Base-by-base conservation (phyloP, 2,888 invertebrate genomes). In the Lymantria dispar region DNA sequence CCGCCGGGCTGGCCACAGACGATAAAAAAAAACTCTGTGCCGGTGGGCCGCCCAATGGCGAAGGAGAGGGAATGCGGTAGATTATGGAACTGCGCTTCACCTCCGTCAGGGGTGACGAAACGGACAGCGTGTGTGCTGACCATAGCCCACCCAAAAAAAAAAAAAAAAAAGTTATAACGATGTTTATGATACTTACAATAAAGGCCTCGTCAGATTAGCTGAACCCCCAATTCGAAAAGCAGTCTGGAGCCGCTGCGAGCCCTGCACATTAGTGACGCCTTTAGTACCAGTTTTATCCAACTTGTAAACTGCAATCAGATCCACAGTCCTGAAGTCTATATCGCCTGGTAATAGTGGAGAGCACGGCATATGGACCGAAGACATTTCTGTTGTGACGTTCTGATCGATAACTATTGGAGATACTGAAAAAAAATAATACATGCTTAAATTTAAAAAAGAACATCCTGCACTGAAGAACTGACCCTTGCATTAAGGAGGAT, bases 271-370 rank as follows among this genome's bases (percentile, higher is more conserved):
- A 8, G 92, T 93, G 0, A 97, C 93, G 0, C 95, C 95, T 0
- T 93, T 93, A 38, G 94, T 92, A 56, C 92, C 92, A 0, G 93
- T 87, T 51, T 92, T 92, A 75, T 96, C 96, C 67, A 96, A 80
- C 43, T 93, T 92, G 80, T 95, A 96, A 59, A 95, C 94, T 11
- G 95, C 94, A 56, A 97, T 96, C 54, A 97, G 94, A 78, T 97
- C 97, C 68, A 95, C 95, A 0, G 95, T 95, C 74, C 95, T 95
- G 42, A 96, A 91, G 83, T 97, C 96, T 52, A 96, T 94, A 70
- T 96, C 95, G 7, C 95, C 95, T 0, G 94, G 93, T 56, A 92
- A 62, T 1, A 75, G 60, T 0, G 81, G 62, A 0, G 80, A 84
- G 54, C 90, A 91, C 3, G 83, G 79, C 0, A 70, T 64, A 33